Evolutionary conservation across 2,888 invertebrate species (phyloP).

Genomic region (Atherix ibis): DNA sequence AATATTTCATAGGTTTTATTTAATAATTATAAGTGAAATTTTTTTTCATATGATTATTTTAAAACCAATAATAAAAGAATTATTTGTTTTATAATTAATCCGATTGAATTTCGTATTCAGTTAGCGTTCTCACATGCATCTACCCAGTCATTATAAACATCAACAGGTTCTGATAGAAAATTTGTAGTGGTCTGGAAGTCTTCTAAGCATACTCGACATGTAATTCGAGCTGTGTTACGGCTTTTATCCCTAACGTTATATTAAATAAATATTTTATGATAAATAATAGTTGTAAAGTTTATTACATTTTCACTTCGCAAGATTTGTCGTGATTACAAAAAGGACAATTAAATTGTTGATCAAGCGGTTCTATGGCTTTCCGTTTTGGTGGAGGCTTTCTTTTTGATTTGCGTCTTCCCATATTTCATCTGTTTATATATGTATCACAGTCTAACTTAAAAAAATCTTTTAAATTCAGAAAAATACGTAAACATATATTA

Average conservation of each 20-base stretch:
- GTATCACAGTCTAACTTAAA: too few relatives aligned
- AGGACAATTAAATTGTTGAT: constrained; percentile 94
- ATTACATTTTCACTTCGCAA: constrained; percentile 98
- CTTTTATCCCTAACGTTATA: constrained; percentile 98
- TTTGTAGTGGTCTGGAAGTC: constrained; percentile 94
- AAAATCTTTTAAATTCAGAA: too few relatives aligned
- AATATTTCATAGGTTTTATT: too few relatives aligned
- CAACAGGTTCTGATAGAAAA: constrained; percentile 90
- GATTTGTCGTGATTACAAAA: constrained; percentile 99
- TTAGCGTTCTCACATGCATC: constrained; percentile 97
- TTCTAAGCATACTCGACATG: constrained; percentile 89
- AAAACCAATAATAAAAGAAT: too few relatives aligned
- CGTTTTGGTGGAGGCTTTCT: constrained; percentile 88
- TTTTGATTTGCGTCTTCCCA: constrained; percentile 95
- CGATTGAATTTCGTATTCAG: too few relatives aligned
- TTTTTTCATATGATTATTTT: too few relatives aligned
- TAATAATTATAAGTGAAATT: too few relatives aligned
- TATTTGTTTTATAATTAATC: too few relatives aligned
- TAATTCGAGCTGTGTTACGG: constrained; percentile 84
- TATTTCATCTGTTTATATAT: too few relatives aligned
- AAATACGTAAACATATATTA: too few relatives aligned
- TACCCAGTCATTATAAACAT: constrained; percentile 99
- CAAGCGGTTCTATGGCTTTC: constrained; percentile 83
- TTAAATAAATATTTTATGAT: too few relatives aligned
- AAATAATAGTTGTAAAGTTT: too few relatives aligned